A percentile compares a stretch with the other conserved stretches of the same genome.
phyloP scores from a whole-genome alignment of 1,140 invertebrate species.

The Pseudomyrmex concolor region DNA sequence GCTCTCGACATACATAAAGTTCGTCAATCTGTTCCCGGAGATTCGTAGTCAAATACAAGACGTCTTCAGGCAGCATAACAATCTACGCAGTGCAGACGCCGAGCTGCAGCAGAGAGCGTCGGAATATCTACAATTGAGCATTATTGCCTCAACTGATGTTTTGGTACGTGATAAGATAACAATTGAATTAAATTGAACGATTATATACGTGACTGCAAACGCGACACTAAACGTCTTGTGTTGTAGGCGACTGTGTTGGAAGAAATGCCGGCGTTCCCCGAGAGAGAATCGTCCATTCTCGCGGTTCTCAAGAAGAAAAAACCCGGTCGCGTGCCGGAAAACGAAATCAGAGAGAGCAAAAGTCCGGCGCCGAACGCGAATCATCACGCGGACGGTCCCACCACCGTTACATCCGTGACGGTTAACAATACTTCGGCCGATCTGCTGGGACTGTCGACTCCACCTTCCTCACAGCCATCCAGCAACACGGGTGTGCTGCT shows the following conservation, averaged over 20 bases:
- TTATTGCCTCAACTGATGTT: constrained; percentile 98
- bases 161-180: constrained; percentile 86
- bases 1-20: constrained; percentile 99
- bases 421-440: constrained; percentile 90
- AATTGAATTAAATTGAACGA: not conserved
- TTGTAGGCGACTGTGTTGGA: constrained; percentile 96
- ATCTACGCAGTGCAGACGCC: constrained; percentile 98
- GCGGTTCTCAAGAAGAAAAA: constrained; percentile 99
- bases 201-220: not conserved
- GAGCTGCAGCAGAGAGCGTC: constrained; percentile 99
- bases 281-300: constrained; percentile 98
- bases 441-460: constrained; percentile 93
- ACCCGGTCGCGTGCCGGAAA: constrained; percentile 94
- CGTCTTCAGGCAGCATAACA: constrained; percentile 98
- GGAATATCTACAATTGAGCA: constrained; percentile 98
- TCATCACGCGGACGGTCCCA: constrained; percentile 86
- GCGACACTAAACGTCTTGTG: not conserved
- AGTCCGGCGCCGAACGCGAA: constrained; percentile 90
- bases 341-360: constrained; percentile 92
- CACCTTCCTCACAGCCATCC: constrained; percentile 89
- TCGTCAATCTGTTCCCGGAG: constrained; percentile 99
- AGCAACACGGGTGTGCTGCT: constrained; percentile 91
- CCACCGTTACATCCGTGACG: constrained; percentile 54
- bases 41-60: constrained; percentile 98
- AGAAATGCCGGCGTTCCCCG: constrained; percentile 99